phyloP scores from a whole-genome alignment of 2,113 vertebrate genomes.

The Leptobrachium ailaonicum region DNA sequence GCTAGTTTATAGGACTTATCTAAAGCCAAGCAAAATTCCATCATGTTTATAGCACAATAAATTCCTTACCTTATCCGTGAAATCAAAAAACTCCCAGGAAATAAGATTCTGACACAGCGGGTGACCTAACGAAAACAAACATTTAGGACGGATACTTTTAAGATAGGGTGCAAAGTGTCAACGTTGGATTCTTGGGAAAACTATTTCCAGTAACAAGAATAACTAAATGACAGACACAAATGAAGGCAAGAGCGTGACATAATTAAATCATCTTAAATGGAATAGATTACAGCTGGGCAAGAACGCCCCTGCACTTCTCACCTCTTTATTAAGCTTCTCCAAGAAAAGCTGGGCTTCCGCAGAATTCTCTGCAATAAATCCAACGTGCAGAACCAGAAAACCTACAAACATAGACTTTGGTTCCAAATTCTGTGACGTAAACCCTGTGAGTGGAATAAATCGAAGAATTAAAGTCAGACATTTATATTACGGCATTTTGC shows the following conservation, averaged over 20 bases:
- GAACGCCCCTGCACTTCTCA: constrained; percentile 43
- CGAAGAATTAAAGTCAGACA: too few relatives aligned
- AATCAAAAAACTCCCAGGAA: constrained; percentile 27
- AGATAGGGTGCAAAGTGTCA: too few relatives aligned
- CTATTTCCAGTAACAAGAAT: too few relatives aligned
- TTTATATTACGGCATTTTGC: too few relatives aligned
- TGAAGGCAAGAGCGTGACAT: too few relatives aligned
- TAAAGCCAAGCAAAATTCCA: not conserved
- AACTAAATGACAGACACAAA: too few relatives aligned
- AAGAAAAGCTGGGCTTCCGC: not conserved
- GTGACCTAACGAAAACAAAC: constrained; percentile 21
- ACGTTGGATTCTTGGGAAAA: too few relatives aligned
- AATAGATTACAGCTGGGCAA: too few relatives aligned
- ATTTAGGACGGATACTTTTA: too few relatives aligned
- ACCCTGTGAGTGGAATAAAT: constrained; percentile 34
- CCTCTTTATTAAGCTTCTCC: constrained; percentile 15
- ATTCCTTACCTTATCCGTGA: constrained; percentile 38
- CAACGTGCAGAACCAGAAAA: constrained; percentile 22
- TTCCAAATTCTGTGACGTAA: constrained; percentile 50
- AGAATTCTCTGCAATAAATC: not conserved
- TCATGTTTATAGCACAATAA: not conserved
- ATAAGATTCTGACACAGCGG: not conserved
- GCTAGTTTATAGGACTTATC: too few relatives aligned
- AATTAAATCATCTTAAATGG: too few relatives aligned
- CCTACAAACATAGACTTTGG: constrained; percentile 50